These are phyloP conservation scores for Nomia melanderi DNA, from an alignment of 1,140 invertebrate species.

Conservation along the genomic window DNA sequence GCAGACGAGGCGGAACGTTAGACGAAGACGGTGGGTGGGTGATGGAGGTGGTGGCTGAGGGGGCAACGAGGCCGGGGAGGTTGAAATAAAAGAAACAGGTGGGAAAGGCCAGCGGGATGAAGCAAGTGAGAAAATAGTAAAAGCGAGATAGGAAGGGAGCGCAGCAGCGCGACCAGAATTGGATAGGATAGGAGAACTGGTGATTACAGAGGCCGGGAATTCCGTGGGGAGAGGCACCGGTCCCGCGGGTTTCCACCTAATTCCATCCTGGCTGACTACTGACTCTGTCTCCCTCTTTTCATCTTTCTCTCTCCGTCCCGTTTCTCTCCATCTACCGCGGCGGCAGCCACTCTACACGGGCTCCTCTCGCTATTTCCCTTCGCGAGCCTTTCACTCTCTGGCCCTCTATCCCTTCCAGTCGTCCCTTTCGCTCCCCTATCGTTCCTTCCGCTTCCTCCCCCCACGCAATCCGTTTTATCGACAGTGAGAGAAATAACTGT, in stretches of 20 bases:
- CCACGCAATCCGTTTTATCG: too few relatives aligned
- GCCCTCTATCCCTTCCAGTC: neutral
- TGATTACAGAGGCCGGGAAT: slow-evolving; percentile 78
- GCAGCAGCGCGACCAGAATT: slow-evolving; percentile 72
- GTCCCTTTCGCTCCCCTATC: neutral
- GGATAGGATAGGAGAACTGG: slow-evolving; percentile 78
- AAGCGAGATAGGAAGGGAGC: slow-evolving; percentile 31
- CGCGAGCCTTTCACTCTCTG: neutral
- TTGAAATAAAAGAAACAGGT: neutral
- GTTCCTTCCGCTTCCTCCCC: slow-evolving; percentile 20
- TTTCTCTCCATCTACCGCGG: neutral
- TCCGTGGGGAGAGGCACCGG: slow-evolving; percentile 69
- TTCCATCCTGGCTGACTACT: slow-evolving; percentile 78
- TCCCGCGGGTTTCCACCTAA: slow-evolving; percentile 78
- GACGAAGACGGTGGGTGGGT: too few relatives aligned
- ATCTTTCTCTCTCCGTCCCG: slow-evolving; percentile 9
- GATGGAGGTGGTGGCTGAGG: too few relatives aligned
- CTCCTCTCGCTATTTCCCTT: slow-evolving; percentile 16
- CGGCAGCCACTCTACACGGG: slow-evolving; percentile 1
- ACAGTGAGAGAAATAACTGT: too few relatives aligned
- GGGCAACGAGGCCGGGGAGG: neutral
- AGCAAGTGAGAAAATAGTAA: slow-evolving; percentile 25
- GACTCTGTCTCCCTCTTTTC: slow-evolving; percentile 62
- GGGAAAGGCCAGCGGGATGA: slow-evolving; percentile 24
- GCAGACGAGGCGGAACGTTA: neutral